Evolutionary conservation across 2,797 vertebrate species (phyloP).

Genomic region (Pelodytes ibericus): DNA sequence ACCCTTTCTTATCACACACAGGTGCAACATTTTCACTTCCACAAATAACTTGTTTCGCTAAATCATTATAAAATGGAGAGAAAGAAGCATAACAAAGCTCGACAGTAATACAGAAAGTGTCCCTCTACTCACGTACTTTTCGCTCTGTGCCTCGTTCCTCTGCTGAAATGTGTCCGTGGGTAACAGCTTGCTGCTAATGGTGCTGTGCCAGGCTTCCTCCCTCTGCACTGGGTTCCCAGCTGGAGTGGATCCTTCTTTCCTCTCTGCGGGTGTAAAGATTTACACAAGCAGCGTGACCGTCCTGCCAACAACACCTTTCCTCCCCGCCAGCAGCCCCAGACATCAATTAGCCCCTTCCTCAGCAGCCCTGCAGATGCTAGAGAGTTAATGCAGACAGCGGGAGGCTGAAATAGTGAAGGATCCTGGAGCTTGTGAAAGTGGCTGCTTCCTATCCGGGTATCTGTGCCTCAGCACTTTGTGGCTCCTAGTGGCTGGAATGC

Average conservation of each 20-base stretch:
- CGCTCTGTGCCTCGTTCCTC: slow-evolving; percentile 79
- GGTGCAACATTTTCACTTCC: no score
- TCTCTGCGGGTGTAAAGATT: slow-evolving; percentile 66
- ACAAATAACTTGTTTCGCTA: no score
- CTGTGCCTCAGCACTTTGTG: neutral
- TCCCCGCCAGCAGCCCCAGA: slow-evolving; percentile 2
- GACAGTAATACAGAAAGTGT: neutral
- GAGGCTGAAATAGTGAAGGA: slow-evolving; percentile 23
- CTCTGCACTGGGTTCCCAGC: slow-evolving; percentile 61
- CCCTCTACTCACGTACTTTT: slow-evolving; percentile 77
- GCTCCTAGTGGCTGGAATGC: slow-evolving; percentile 27
- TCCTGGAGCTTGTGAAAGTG: slow-evolving; percentile 22
- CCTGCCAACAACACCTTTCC: slow-evolving; percentile 13
- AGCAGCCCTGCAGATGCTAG: neutral
- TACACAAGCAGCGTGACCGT: neutral
- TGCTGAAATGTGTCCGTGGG: slow-evolving; percentile 74
- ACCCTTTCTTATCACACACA: no score
- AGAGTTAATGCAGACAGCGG: neutral
- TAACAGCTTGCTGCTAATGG: slow-evolving; percentile 75
- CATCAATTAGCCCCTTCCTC: neutral
- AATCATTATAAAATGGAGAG: no score
- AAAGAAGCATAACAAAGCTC: no score
- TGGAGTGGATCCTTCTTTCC: slow-evolving; percentile 70
- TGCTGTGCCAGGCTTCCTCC: slow-evolving; percentile 69
- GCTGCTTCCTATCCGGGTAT: slow-evolving; percentile 25